Evolutionary conservation across 2,888 invertebrate genomes (phyloP).

Genomic region (Melieria picta): DNA sequence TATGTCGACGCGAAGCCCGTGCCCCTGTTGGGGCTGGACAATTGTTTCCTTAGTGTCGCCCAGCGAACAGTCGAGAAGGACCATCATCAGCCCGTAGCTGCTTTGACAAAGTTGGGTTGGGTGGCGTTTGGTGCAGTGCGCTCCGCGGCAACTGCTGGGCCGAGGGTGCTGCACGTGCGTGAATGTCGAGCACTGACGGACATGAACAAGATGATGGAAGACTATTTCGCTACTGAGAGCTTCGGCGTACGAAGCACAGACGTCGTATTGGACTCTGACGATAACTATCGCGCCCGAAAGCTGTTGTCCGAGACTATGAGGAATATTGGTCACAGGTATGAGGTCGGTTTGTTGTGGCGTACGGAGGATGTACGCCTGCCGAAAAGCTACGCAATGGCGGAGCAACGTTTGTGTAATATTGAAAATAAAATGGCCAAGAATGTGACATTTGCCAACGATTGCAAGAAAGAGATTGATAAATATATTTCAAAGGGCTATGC

Average conservation of each 20-base stretch:
- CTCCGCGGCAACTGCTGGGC: too few relatives aligned
- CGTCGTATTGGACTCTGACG: slow-evolving; percentile 15
- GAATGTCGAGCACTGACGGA: too few relatives aligned
- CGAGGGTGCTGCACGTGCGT: too few relatives aligned
- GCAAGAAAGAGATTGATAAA: slow-evolving; percentile 6
- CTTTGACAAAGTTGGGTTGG: too few relatives aligned
- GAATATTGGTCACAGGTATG: not conserved
- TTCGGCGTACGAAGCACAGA: too few relatives aligned
- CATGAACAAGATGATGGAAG: too few relatives aligned
- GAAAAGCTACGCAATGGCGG: slow-evolving; percentile 8
- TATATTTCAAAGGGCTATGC: slow-evolving; percentile 7
- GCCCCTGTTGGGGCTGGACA: too few relatives aligned
- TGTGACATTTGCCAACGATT: not conserved
- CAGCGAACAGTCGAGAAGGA: too few relatives aligned
- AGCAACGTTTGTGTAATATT: not conserved
- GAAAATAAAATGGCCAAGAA: slow-evolving; percentile 7
- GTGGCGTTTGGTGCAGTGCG: too few relatives aligned
- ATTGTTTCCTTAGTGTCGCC: too few relatives aligned
- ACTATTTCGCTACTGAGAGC: too few relatives aligned
- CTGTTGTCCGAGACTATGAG: not conserved
- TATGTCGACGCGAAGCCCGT: not conserved
- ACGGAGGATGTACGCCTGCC: slow-evolving; percentile 9
- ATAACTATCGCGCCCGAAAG: not conserved
- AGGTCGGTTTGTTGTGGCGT: slow-evolving; percentile 11
- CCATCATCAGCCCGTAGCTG: too few relatives aligned